A percentile compares a stretch with the other conserved stretches of the same genome.
Evolutionary conservation across 2,113 vertebrate genomes (phyloP).

Genomic region (Amblyornis subalaris): DNA sequence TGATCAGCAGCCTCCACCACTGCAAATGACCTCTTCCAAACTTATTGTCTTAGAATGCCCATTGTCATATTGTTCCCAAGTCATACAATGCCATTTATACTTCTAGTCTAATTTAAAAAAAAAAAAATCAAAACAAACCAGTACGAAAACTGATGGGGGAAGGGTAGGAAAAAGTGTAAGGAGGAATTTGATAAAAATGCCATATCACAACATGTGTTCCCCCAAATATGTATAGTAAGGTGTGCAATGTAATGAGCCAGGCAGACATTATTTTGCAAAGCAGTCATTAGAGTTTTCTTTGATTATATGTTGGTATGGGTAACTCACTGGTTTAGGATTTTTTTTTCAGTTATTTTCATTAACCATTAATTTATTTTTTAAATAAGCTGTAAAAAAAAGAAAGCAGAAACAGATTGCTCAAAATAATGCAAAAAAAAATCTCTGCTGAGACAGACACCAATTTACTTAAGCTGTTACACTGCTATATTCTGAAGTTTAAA

Average conservation of each 20-base stretch:
- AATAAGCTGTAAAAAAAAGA: neutral
- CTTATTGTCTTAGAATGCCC: neutral
- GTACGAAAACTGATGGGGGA: neutral
- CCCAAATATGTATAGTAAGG: neutral
- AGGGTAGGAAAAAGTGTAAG: neutral
- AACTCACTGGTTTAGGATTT: neutral
- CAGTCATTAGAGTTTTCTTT: neutral
- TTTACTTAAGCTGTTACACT: neutral
- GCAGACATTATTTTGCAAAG: neutral
- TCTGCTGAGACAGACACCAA: neutral
- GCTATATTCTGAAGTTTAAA: neutral
- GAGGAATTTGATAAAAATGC: neutral
- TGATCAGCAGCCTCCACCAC: neutral
- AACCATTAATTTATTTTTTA: neutral
- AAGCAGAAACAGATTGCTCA: neutral
- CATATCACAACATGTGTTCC: neutral
- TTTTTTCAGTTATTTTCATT: neutral
- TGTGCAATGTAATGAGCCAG: neutral
- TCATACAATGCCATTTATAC: neutral
- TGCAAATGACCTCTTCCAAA: neutral
- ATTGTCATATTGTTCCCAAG: neutral
- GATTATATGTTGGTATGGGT: neutral
- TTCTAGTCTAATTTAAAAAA: neutral
- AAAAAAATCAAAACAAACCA: neutral
- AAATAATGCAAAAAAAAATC: neutral